Evolutionary conservation across 2,797 vertebrate species (phyloP).

Genomic region (Sebastes oblongus): DNA sequence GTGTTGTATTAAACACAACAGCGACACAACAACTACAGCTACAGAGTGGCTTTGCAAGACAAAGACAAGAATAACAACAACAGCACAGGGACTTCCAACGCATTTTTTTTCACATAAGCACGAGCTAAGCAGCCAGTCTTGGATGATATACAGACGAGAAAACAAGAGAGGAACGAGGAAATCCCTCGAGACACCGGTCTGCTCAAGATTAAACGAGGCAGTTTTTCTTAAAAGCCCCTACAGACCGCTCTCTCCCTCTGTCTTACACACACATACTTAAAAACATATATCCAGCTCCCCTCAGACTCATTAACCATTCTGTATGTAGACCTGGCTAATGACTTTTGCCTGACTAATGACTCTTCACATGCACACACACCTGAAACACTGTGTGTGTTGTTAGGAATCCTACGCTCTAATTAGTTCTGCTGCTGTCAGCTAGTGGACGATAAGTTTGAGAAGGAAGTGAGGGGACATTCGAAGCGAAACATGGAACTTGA

Average conservation of each 20-base stretch:
- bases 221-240: conserved; percentile 45
- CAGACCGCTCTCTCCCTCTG: conserved; percentile 21
- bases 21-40: not conserved
- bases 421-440: not conserved
- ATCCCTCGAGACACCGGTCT: not conserved
- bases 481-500: conserved; percentile 21
- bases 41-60: not conserved
- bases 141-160: not conserved
- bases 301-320: conserved; percentile 48
- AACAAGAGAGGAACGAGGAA: not conserved
- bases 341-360: conserved; percentile 35
- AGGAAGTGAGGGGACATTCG: not conserved
- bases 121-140: not conserved
- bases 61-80: not conserved
- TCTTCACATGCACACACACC: conserved; percentile 6
- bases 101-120: not conserved
- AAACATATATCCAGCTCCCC: conserved; percentile 42
- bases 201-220: conserved; percentile 38
- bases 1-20: not conserved
- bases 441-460: not conserved
- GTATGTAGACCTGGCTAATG: conserved; percentile 30
- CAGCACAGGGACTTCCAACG: not conserved
- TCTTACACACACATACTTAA: not conserved
- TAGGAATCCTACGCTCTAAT: not conserved
- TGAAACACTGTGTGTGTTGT: not conserved